These are phyloP conservation scores for Drosophila borealis DNA, from an alignment of 2,888 invertebrate genomes.

Conservation along the genomic window DNA sequence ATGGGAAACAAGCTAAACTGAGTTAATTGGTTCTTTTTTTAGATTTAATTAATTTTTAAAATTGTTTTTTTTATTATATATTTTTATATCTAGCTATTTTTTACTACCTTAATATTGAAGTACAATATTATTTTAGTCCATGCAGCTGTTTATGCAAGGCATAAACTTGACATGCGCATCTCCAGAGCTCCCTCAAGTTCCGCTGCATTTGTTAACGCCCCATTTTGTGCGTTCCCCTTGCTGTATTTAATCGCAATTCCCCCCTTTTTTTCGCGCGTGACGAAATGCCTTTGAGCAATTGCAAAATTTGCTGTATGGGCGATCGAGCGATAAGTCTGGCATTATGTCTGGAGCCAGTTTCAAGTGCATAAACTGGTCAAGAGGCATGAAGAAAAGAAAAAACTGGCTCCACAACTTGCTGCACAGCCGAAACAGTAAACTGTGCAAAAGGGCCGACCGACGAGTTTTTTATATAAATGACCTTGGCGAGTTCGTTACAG, in stretches of 20 bases:
- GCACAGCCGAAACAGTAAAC: constrained; percentile 10
- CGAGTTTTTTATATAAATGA: constrained; percentile 36
- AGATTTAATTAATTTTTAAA: not conserved
- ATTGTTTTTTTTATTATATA: not conserved
- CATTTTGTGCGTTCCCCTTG: not conserved
- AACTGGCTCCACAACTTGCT: constrained; percentile 38
- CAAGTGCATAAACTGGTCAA: constrained; percentile 32
- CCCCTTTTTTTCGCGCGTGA: constrained; percentile 16
- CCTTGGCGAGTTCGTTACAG: constrained; percentile 36
- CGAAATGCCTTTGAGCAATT: constrained; percentile 18
- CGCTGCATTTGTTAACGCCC: not conserved
- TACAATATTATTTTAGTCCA: too few relatives aligned
- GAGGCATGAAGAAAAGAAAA: constrained; percentile 8
- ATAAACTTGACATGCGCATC: too few relatives aligned
- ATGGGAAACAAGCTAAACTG: constrained; percentile 87
- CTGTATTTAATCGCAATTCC: constrained; percentile 6
- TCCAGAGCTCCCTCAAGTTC: not conserved
- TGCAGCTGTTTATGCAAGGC: too few relatives aligned
- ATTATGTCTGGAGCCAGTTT: constrained; percentile 34
- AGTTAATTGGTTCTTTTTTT: not conserved
- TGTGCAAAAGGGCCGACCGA: constrained; percentile 29
- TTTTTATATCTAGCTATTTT: not conserved
- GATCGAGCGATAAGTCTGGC: constrained; percentile 31
- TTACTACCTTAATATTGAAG: too few relatives aligned
- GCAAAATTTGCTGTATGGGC: constrained; percentile 9